These are phyloP conservation scores for Phoxinus phoxinus DNA, from an alignment of 2,113 vertebrate genomes.

Conservation along the genomic window DNA sequence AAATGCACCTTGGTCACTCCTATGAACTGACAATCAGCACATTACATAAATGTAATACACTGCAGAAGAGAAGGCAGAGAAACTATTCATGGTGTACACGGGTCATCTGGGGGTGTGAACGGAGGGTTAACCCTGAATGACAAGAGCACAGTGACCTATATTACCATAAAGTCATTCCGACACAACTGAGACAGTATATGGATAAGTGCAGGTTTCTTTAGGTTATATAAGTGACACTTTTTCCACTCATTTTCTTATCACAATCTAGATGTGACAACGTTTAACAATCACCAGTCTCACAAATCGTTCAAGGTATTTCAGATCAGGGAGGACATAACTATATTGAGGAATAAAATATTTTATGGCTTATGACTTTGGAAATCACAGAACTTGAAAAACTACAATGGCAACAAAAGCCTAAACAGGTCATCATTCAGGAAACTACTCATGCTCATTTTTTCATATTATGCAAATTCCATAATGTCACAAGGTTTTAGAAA, in stretches of 20 bases:
- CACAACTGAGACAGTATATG: background rate
- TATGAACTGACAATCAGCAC: background rate
- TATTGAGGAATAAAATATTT: background rate
- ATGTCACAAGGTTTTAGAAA: background rate
- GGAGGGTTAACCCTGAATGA: background rate
- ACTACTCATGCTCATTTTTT: background rate
- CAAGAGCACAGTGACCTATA: slow-evolving; percentile 29
- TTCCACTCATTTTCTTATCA: background rate
- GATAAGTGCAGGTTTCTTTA: background rate
- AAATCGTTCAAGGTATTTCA: background rate
- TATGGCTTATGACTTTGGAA: background rate
- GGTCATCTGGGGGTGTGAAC: slow-evolving; percentile 41
- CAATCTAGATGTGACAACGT: background rate
- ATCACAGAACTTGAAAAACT: background rate
- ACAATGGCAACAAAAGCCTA: background rate
- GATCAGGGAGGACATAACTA: background rate
- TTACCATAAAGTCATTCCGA: background rate
- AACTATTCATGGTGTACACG: slow-evolving; percentile 21
- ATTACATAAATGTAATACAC: slow-evolving; percentile 26
- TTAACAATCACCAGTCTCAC: background rate
- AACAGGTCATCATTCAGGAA: background rate
- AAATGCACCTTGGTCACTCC: background rate
- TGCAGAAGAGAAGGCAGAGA: background rate
- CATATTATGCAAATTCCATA: background rate
- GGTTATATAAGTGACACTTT: background rate